phyloP scores from a whole-genome alignment of 2,888 invertebrate species.

The Aspidiotus rigidus region DNA sequence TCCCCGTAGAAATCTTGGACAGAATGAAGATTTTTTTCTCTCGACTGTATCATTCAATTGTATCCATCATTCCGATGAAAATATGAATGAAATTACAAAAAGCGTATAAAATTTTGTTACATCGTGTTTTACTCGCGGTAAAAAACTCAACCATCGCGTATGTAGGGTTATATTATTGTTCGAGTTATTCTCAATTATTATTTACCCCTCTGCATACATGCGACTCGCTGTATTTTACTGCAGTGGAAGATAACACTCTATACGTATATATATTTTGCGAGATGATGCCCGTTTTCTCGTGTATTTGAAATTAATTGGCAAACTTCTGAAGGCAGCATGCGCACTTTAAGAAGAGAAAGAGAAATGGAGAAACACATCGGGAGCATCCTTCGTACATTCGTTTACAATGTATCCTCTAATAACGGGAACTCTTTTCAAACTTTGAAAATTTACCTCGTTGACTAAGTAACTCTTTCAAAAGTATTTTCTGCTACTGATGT shows the following conservation, averaged over 20 bases:
- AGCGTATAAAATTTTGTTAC: too few species aligned
- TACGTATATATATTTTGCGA: conserved; percentile 13
- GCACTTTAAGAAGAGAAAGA: conserved; percentile 27
- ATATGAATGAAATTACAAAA: too few species aligned
- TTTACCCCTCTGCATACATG: background rate
- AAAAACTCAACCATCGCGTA: too few species aligned
- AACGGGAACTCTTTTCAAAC: conserved; percentile 25
- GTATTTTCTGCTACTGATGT: conserved; percentile 20
- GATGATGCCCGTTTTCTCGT: conserved; percentile 20
- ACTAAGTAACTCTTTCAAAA: conserved; percentile 27
- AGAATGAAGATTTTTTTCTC: too few species aligned
- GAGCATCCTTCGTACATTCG: conserved; percentile 15
- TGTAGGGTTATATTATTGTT: too few species aligned
- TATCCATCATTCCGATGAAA: too few species aligned
- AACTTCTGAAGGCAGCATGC: conserved; percentile 27
- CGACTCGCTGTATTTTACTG: background rate
- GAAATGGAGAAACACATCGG: conserved; percentile 10
- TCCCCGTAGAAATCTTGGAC: too few species aligned
- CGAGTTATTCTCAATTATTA: background rate
- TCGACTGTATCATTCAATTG: too few species aligned
- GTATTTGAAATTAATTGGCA: conserved; percentile 30
- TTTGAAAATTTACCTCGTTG: conserved; percentile 23
- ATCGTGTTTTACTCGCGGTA: too few species aligned
- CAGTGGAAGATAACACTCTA: background rate
- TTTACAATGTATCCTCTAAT: conserved; percentile 23